These are phyloP conservation scores for Thunnus maccoyii DNA, from an alignment of 2,113 vertebrate species.

Conservation along the genomic window DNA sequence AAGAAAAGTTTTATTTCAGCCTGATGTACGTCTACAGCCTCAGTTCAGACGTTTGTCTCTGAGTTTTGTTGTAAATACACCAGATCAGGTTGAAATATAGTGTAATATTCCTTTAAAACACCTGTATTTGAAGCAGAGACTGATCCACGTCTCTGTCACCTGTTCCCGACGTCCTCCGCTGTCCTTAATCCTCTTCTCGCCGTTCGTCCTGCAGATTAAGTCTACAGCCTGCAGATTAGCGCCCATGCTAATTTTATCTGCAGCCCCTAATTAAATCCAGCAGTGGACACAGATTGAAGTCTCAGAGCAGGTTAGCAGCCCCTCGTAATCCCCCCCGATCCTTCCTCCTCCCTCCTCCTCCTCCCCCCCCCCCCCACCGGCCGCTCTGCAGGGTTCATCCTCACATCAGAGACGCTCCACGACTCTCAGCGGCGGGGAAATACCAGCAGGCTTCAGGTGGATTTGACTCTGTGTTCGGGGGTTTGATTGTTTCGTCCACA, in stretches of 20 bases:
- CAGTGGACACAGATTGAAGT: constrained; percentile 19
- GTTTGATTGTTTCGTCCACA: constrained; percentile 66
- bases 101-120: too few relatives aligned
- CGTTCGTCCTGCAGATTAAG: constrained; percentile 37
- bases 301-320: constrained; percentile 19
- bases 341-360: too few relatives aligned
- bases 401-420: too few relatives aligned
- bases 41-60: too few relatives aligned
- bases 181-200: constrained; percentile 47
- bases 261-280: constrained; percentile 58
- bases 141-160: constrained; percentile 21
- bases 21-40: too few relatives aligned
- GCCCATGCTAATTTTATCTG: constrained; percentile 65
- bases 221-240: constrained; percentile 54
- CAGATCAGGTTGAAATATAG: too few relatives aligned
- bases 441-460: not conserved
- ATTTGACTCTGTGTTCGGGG: not conserved
- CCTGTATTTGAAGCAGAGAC: too few relatives aligned
- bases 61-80: too few relatives aligned
- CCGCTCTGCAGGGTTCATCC: not conserved
- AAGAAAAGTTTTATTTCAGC: too few relatives aligned
- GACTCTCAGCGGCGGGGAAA: too few relatives aligned
- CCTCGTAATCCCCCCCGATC: constrained; percentile 32
- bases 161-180: constrained; percentile 5
- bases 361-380: too few relatives aligned